phyloP scores from a whole-genome alignment of 2,888 invertebrate species.

The Cinara cedri region DNA sequence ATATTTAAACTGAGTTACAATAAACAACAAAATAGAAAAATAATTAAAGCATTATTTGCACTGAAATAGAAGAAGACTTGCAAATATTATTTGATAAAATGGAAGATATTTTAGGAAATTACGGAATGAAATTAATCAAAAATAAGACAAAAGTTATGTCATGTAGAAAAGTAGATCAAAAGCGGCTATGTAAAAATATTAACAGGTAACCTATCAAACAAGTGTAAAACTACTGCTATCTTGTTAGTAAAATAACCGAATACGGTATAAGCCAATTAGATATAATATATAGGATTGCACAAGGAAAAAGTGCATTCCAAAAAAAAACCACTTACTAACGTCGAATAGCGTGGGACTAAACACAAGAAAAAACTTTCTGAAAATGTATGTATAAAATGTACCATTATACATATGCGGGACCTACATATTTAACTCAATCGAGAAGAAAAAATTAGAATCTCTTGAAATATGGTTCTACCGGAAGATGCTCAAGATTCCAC shows the following conservation, averaged over 20 bases:
- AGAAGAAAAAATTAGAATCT: slow-evolving; percentile 40
- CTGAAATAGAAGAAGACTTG: slow-evolving; percentile 6
- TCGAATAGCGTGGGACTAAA: no score
- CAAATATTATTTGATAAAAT: slow-evolving; percentile 8
- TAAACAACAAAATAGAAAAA: no score
- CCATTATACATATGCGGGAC: slow-evolving; percentile 26
- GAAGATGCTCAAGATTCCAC: slow-evolving; percentile 30
- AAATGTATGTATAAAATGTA: slow-evolving; percentile 42
- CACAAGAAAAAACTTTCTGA: background rate
- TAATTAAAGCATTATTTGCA: background rate
- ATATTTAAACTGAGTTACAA: no score
- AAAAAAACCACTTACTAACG: no score
- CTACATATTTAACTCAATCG: slow-evolving; percentile 25
- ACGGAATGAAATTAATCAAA: slow-evolving; percentile 29
- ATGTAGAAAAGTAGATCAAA: slow-evolving; percentile 22
- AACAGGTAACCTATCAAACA: slow-evolving; percentile 9
- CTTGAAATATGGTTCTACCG: slow-evolving; percentile 44
- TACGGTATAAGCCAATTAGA: background rate
- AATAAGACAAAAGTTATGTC: slow-evolving; percentile 26
- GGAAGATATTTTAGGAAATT: slow-evolving; percentile 10
- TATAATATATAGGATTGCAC: background rate
- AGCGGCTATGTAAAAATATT: background rate
- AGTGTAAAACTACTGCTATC: slow-evolving; percentile 14
- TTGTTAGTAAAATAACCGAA: background rate
- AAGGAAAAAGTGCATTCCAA: no score